A percentile compares a stretch with the other conserved stretches of the same genome.
phyloP scores from a whole-genome alignment of 2,113 vertebrate species.

The Phyllopteryx taeniolatus region DNA sequence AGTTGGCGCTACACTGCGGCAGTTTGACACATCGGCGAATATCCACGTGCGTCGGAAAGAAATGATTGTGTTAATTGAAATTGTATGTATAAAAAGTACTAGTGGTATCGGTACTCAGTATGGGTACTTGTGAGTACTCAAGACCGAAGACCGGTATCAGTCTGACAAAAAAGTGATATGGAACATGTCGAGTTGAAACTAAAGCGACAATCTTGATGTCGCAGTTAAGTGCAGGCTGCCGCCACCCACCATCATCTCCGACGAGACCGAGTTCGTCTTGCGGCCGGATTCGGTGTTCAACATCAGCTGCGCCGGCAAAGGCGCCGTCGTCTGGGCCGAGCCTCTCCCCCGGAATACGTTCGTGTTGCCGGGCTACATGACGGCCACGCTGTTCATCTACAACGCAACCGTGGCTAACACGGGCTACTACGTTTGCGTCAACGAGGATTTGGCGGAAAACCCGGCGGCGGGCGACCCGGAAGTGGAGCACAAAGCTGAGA shows the following conservation, averaged over 20 bases:
- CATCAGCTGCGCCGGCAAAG: constrained; percentile 83
- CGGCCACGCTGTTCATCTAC: constrained; percentile 78
- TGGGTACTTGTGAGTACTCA: too few relatives aligned
- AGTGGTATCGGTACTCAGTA: too few relatives aligned
- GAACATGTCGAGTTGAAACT: too few relatives aligned
- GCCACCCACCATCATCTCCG: constrained; percentile 77
- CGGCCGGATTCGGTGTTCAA: constrained; percentile 79
- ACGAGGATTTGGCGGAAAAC: constrained; percentile 45
- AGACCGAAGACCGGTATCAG: too few relatives aligned
- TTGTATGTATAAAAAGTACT: too few relatives aligned
- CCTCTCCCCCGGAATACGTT: constrained; percentile 69
- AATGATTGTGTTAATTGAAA: too few relatives aligned
- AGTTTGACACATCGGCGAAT: too few relatives aligned
- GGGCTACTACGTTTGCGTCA: constrained; percentile 80
- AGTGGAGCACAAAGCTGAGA: constrained; percentile 69
- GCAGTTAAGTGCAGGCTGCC: constrained; percentile 65
- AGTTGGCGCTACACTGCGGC: too few relatives aligned
- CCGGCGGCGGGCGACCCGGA: constrained; percentile 5
- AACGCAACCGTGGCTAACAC: constrained; percentile 79
- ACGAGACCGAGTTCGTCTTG: constrained; percentile 75
- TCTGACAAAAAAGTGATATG: too few relatives aligned
- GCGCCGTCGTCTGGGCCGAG: constrained; percentile 81
- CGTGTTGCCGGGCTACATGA: constrained; percentile 76
- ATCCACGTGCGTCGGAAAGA: too few relatives aligned
- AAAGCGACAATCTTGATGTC: background rate